phyloP scores from a whole-genome alignment of 1,140 invertebrate species.

The Uloborus diversus region DNA sequence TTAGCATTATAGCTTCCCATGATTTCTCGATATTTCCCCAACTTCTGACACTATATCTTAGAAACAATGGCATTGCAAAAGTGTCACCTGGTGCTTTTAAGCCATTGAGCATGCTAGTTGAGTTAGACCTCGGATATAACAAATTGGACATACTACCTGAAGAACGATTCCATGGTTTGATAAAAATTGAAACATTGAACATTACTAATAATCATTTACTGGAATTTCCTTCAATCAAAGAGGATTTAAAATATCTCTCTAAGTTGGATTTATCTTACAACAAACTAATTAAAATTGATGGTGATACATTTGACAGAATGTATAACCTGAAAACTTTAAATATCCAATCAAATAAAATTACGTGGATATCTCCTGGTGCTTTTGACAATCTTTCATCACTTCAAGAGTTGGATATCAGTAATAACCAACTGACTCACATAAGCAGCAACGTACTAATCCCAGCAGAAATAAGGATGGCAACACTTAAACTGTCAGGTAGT shows the following conservation, averaged over 20 bases:
- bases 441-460: conserved; percentile 64
- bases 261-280: conserved; percentile 85
- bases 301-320: conserved; percentile 69
- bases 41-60: conserved; percentile 77
- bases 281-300: conserved; percentile 78
- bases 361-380: conserved; percentile 77
- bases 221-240: conserved; percentile 83
- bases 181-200: conserved; percentile 77
- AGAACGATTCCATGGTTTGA: conserved; percentile 82
- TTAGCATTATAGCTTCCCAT: conserved; percentile 83
- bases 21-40: conserved; percentile 86
- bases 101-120: conserved; percentile 77
- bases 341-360: conserved; percentile 85
- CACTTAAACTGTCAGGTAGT: conserved; percentile 45
- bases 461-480: conserved; percentile 30
- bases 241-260: conserved; percentile 75
- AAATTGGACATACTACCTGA: conserved; percentile 83
- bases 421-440: conserved; percentile 84
- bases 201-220: conserved; percentile 82
- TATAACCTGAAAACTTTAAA: conserved; percentile 63
- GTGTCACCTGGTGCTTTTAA: conserved; percentile 86
- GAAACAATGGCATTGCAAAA: conserved; percentile 78
- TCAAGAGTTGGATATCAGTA: conserved; percentile 79
- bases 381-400: conserved; percentile 82
- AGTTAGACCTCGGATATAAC: conserved; percentile 83